These are phyloP conservation scores for Stegana nigrithorax DNA, from an alignment of 2,888 invertebrate genomes.

Conservation along the genomic window DNA sequence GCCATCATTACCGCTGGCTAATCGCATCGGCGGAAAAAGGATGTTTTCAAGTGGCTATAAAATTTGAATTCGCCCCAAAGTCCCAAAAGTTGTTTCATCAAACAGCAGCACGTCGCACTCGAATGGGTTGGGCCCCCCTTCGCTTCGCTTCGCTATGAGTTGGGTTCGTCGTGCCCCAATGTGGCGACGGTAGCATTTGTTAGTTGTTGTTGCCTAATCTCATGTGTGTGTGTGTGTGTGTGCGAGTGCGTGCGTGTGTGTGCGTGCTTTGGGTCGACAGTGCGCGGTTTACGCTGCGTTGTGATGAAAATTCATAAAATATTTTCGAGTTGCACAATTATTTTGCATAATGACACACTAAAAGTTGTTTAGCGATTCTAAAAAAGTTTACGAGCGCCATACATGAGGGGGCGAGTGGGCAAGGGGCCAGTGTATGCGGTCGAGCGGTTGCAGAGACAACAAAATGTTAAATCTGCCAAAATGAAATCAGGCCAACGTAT, in stretches of 20 bases:
- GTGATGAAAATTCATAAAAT: constrained; percentile 1
- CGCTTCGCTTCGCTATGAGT: too few species aligned
- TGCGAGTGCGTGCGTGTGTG: background rate
- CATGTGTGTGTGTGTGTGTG: background rate
- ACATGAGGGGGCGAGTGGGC: too few species aligned
- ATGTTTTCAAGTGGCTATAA: constrained; percentile 12
- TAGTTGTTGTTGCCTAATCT: too few species aligned
- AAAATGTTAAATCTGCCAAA: background rate
- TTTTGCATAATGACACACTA: background rate
- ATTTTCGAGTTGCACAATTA: background rate
- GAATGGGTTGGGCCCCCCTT: too few species aligned
- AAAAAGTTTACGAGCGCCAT: background rate
- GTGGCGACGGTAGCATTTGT: too few species aligned
- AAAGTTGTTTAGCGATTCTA: background rate
- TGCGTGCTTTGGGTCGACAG: background rate
- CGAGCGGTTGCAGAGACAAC: background rate
- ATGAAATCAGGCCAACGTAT: background rate
- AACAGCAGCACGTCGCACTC: constrained; percentile 4
- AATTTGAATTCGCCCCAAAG: constrained; percentile 18
- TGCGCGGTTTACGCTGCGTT: background rate
- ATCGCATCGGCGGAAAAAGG: constrained; percentile 6
- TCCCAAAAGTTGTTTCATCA: constrained; percentile 12
- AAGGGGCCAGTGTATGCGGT: too few species aligned
- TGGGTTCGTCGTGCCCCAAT: too few species aligned
- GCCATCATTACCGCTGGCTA: constrained; percentile 9